phyloP scores from a whole-genome alignment of 2,888 invertebrate genomes.

The Brassicogethes aeneus region DNA sequence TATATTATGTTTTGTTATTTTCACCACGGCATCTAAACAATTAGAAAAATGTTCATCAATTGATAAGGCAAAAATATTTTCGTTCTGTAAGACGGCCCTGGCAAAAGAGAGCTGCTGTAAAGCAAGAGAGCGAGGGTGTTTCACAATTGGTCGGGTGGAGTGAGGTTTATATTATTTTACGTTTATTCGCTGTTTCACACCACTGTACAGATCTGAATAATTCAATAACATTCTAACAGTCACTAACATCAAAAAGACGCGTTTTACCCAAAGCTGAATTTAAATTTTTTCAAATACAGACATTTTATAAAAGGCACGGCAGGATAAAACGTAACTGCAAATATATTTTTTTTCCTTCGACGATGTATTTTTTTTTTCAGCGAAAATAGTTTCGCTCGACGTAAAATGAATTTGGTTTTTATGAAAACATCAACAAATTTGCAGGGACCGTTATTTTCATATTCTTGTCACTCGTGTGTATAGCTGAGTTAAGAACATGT shows the following conservation, averaged over 20 bases:
- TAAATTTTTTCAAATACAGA: constrained; percentile 17
- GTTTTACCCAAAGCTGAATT: constrained; percentile 20
- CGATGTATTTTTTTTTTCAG: neutral
- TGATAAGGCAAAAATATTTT: no score
- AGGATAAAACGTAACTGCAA: constrained; percentile 13
- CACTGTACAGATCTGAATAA: constrained; percentile 37
- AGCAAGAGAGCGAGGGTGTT: constrained; percentile 14
- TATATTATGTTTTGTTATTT: no score
- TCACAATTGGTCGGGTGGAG: constrained; percentile 25
- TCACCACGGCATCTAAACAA: no score
- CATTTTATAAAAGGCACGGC: constrained; percentile 1
- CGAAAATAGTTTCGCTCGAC: no score
- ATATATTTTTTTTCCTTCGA: constrained; percentile 14
- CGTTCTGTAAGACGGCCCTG: neutral
- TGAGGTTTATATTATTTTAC: constrained; percentile 34
- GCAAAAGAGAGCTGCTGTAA: no score
- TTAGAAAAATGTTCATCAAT: no score
- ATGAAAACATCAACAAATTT: neutral
- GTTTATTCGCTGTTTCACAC: constrained; percentile 36
- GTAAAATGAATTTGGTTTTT: no score
- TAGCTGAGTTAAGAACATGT: constrained; percentile 28
- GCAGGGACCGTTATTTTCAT: constrained; percentile 15
- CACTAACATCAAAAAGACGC: constrained; percentile 34
- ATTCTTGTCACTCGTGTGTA: constrained; percentile 26
- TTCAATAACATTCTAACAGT: constrained; percentile 35